Base-by-base conservation (phyloP, 2,888 invertebrate genomes). In the Eudasyphora cyanicolor region DNA sequence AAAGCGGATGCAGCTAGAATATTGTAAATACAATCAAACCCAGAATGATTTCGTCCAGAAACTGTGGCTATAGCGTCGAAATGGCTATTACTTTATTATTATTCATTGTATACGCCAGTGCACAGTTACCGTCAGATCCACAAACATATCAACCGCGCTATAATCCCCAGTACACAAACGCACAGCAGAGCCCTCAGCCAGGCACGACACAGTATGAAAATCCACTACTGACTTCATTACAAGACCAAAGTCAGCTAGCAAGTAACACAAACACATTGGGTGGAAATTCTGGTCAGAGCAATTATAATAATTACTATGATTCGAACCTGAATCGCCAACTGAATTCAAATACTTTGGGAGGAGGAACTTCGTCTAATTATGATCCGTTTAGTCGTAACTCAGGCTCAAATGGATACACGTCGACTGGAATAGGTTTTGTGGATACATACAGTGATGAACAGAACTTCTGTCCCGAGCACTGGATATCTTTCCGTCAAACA, bases 401-500 rank as follows among this genome's bases (percentile, higher is more conserved):
- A 70, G 84, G 87, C 6, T 81, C 81, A 35, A 71, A 70, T 27
- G 76, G 82, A 12, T 86, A 70, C 12, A n/a, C 80, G 2, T 86
- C 86, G 0, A 38, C 85, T 4, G 85, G 85, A 7, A 32, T 76
- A 19, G 87, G 87, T 10, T 89, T 87, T 78, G 62, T 87, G 8
- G 91, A 91, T 78, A 87, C 87, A 21, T 90, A 88, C 42, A 87
- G 86, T 88, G 93, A 89, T 85, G 91, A 91, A 60, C 89, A 90
- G 27, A 89, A 90, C 84, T 92, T 89, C 70, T 98, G 98, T 92
- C 98, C 98, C 0, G 95, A 96, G 74, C 94, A 97, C 90, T 98
- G 98, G 98, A 92, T 96, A n/a, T 94, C 94, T 35, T 96, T 94
- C 89, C 94, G 95, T 85, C 95, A 96, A 82, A 95, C 96, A 0